These are phyloP conservation scores for Cheirogaleus major DNA, from an alignment of 2,797 vertebrate genomes.

Conservation along the genomic window DNA sequence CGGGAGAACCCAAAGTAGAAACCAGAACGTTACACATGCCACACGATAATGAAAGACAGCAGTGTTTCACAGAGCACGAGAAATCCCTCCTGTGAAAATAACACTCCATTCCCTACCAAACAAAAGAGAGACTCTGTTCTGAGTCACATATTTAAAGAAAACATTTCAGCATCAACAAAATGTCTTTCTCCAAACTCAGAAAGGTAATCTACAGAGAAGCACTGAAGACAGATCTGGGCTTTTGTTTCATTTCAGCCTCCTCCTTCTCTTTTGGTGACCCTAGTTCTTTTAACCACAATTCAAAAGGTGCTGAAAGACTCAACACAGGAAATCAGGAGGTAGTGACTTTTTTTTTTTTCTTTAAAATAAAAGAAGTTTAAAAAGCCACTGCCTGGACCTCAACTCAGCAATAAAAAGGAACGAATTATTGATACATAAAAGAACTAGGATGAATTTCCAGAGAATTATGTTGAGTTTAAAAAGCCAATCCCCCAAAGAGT, in stretches of 20 bases:
- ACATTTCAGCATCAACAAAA: conserved; percentile 32
- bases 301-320: conserved; percentile 33
- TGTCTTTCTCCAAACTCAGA: conserved; percentile 11
- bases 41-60: background rate
- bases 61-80: background rate
- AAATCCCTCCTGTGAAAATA: background rate
- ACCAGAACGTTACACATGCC: background rate
- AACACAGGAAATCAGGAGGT: conserved; percentile 40
- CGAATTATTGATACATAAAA: background rate
- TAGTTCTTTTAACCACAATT: conserved; percentile 32
- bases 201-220: background rate
- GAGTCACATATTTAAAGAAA: conserved; percentile 31
- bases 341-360: background rate
- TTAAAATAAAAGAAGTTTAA: conserved; percentile 30
- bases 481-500: background rate
- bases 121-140: background rate
- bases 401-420: conserved; percentile 7
- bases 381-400: background rate
- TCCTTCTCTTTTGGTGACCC: background rate
- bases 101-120: background rate
- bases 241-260: background rate
- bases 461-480: conserved; percentile 37
- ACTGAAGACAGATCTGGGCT: background rate
- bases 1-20: background rate
- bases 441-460: conserved; percentile 17